Evolutionary conservation across 1,140 invertebrate genomes (phyloP), one percentile per base, ranked within the genome.

Genomic region (Sarcophaga peregrina): DNA sequence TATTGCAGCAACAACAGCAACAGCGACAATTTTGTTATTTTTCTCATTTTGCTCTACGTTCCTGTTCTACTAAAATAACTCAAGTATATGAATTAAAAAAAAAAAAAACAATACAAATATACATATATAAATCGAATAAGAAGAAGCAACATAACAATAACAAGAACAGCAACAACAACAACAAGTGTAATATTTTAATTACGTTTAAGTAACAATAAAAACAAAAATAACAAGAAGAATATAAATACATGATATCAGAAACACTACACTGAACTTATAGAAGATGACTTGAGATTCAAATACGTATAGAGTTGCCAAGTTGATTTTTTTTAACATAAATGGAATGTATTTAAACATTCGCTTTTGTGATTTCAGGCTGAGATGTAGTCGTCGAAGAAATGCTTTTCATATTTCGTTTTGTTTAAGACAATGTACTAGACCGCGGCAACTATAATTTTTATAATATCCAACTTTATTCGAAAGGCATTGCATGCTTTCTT

Each of bases 131-230:
- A 37, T 4, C 25, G 25, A 37, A 37, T 37, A 37, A 17, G 54
- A 47, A 82, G 76, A 75, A 13, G 54, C 48, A 74, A 73, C 52
- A 75, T 17, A 74, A 82, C 15, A 50, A 78, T 13, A 58, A 82
- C 68, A 62, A 82, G 47, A 68, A 37, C 54, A 82, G 58, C 54
- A 82, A 74, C 74, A 68, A 54, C 25, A 58, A 83, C 25, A 83
- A 82, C 88, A 87, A 89, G 88, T 89, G 88, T 86, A 89, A 87
- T 88, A 87, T 89, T 89, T 88, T 88, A 88, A 89, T 88, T 89
- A 88, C 72, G 68, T 47, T 58, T 47, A 80, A 68, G 25, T 82
- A 84, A 84, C 83, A 82, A 78, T 78, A 81, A 37, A 58, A 81
- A 11, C 58, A 83, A 83, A 48, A 50, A 80, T 58, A 83, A 73